phyloP scores from a whole-genome alignment of 2,113 vertebrate genomes.

The Alethe castanea region DNA sequence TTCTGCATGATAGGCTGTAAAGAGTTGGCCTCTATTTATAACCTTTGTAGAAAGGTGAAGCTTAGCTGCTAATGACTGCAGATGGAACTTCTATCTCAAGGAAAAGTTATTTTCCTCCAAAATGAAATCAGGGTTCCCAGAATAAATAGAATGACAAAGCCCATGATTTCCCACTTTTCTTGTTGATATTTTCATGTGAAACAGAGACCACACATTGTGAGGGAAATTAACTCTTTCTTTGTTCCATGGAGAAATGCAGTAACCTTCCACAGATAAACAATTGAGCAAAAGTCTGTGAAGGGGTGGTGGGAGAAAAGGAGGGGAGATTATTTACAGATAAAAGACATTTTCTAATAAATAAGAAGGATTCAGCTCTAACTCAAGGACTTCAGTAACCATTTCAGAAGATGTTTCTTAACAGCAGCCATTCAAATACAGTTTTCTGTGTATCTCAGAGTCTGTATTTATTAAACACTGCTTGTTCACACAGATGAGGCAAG shows the following conservation, averaged over 20 bases:
- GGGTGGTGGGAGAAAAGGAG: too few relatives aligned
- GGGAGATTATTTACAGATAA: background rate
- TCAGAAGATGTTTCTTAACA: background rate
- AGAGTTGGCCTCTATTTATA: background rate
- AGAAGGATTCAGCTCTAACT: background rate
- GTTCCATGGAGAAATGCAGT: constrained; percentile 11
- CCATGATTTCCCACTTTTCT: background rate
- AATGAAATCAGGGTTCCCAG: background rate
- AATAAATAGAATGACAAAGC: background rate
- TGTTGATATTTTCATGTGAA: background rate
- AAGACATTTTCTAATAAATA: background rate
- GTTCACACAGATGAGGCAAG: background rate
- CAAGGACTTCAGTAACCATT: background rate
- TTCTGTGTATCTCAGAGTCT: background rate
- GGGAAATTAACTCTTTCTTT: constrained; percentile 48
- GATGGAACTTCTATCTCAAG: background rate
- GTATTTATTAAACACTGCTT: background rate
- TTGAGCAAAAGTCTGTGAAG: background rate
- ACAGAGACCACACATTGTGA: constrained; percentile 26
- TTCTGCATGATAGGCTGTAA: background rate
- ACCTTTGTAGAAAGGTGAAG: background rate
- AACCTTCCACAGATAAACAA: constrained; percentile 27
- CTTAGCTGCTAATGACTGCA: background rate
- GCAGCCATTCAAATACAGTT: background rate
- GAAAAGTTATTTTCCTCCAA: background rate